phyloP scores from a whole-genome alignment of 2,113 vertebrate species.

The Psilopsiagon aymara region DNA sequence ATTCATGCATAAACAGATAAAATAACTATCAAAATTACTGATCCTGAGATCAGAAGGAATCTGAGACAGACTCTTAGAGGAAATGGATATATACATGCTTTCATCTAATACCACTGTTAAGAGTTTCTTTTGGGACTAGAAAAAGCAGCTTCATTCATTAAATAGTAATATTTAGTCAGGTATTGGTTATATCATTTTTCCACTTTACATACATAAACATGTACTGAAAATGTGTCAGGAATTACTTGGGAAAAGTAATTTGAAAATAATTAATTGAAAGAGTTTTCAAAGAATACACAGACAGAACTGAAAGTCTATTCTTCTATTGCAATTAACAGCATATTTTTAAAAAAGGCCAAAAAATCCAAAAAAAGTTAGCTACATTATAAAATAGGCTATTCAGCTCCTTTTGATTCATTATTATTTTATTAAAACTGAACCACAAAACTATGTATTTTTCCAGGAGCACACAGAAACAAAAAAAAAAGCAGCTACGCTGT shows the following conservation, averaged over 20 bases:
- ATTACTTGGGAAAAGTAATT: background rate
- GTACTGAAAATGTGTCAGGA: background rate
- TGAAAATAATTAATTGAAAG: background rate
- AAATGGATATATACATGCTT: background rate
- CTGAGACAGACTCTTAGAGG: background rate
- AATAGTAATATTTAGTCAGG: background rate
- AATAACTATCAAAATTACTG: background rate
- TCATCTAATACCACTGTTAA: background rate
- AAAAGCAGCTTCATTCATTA: background rate
- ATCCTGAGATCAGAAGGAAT: background rate
- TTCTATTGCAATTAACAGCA: background rate
- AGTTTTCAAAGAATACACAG: background rate
- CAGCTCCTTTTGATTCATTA: background rate
- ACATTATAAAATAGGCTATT: background rate
- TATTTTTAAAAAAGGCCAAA: background rate
- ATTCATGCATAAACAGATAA: background rate
- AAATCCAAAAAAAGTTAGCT: background rate
- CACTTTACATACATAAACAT: background rate
- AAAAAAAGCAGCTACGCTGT: background rate
- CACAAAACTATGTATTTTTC: background rate
- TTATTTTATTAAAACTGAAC: background rate
- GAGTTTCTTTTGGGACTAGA: constrained; percentile 11
- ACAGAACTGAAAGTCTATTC: background rate
- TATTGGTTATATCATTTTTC: background rate
- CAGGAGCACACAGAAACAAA: background rate